These are phyloP conservation scores for Brachionus plicatilis DNA, from an alignment of 1,140 invertebrate species.

Conservation along the genomic window DNA sequence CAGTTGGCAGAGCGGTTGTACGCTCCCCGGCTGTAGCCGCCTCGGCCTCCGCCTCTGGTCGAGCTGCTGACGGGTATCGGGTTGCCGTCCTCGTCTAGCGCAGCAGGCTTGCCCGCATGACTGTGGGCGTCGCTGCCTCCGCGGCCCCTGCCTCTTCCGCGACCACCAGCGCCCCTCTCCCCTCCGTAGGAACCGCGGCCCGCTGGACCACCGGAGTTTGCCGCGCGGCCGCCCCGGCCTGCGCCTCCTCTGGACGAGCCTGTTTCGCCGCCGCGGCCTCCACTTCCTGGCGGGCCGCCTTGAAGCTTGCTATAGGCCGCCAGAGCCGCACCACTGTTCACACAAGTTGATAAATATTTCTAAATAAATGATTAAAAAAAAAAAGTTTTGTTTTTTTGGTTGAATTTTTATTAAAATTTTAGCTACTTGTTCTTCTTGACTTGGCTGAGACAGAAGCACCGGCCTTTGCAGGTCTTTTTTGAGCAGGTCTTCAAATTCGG, in stretches of 20 bases:
- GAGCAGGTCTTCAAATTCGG: constrained; percentile 63
- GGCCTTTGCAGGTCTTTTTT: constrained; percentile 71
- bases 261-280: neutral
- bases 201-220: neutral
- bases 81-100: constrained; percentile 7
- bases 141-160: neutral
- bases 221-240: neutral
- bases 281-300: neutral
- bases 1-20: neutral
- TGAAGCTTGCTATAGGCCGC: neutral
- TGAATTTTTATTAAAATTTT: neutral
- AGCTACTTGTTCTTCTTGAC: constrained; percentile 67
- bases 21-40: constrained; percentile 12
- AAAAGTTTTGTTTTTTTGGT: neutral
- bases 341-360: constrained; percentile 39
- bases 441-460: constrained; percentile 67
- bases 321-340: neutral
- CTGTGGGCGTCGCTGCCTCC: neutral
- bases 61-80: constrained; percentile 9
- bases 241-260: neutral
- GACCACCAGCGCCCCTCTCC: neutral
- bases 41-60: constrained; percentile 25
- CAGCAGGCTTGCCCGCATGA: neutral
- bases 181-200: neutral
- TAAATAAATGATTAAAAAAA: neutral